Conservation (phyloP, 2,113 vertebrate genomes). For the Neolamprologus brichardi region DNA sequence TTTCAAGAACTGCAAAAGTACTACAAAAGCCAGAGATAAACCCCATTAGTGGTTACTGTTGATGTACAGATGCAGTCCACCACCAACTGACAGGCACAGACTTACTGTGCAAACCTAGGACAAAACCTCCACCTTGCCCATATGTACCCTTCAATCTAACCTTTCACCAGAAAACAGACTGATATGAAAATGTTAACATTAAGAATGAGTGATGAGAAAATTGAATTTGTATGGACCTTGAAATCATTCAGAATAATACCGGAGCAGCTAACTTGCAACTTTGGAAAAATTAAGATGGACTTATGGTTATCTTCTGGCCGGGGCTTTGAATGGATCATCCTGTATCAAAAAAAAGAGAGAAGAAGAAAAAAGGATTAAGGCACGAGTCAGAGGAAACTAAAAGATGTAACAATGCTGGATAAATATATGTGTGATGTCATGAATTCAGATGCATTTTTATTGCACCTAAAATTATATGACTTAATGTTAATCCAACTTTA, state of each 20-base stretch:
- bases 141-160: not conserved
- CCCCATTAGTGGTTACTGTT: not conserved
- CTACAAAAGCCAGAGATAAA: not conserved
- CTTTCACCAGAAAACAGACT: not conserved
- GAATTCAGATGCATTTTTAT: not conserved
- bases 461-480: not conserved
- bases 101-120: not conserved
- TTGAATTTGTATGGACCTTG: not conserved
- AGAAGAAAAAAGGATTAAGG: not conserved
- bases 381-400: not conserved
- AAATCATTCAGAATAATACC: not conserved
- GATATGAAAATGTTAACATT: not conserved
- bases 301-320: slow-evolving; percentile 30
- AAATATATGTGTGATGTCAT: not conserved
- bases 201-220: not conserved
- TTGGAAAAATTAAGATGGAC: not conserved
- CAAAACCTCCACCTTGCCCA: not conserved
- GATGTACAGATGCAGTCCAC: not conserved
- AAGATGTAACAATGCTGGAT: not conserved
- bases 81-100: not conserved
- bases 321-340: not conserved
- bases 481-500: not conserved
- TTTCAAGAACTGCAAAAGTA: not conserved
- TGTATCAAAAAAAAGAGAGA: not conserved
- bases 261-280: not conserved